These are phyloP conservation scores for Plagiodera versicolora DNA, from an alignment of 2,888 invertebrate species.

Conservation along the genomic window DNA sequence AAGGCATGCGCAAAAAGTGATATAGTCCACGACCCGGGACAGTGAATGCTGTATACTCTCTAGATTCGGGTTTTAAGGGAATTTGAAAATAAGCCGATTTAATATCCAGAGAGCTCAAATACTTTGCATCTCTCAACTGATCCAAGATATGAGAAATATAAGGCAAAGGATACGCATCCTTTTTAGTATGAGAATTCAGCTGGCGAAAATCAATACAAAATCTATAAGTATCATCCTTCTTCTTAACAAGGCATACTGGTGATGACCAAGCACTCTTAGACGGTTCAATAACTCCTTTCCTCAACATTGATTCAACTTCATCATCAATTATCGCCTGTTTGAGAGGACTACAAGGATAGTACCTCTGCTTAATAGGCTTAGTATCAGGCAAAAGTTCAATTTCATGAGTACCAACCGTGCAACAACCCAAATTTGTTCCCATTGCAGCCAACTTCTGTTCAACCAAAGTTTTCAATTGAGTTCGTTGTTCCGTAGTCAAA, in stretches of 20 bases:
- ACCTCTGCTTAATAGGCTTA: conserved; percentile 14
- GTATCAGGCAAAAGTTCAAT: background rate
- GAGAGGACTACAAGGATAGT: conserved; percentile 24
- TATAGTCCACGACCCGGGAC: too few species aligned
- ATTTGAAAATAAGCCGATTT: conserved; percentile 1
- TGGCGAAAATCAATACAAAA: too few species aligned
- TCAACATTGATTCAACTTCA: conserved; percentile 34
- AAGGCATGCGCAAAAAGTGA: too few species aligned
- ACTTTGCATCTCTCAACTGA: background rate
- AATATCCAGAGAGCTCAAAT: conserved; percentile 5
- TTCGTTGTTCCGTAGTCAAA: background rate
- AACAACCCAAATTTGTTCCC: conserved; percentile 11
- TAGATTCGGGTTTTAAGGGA: too few species aligned
- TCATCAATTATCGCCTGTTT: too few species aligned
- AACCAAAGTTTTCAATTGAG: background rate
- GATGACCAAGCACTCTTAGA: conserved; percentile 40
- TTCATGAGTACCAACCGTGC: conserved; percentile 11
- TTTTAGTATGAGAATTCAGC: too few species aligned
- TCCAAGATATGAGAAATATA: too few species aligned
- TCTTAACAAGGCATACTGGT: conserved; percentile 1
- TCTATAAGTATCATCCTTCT: too few species aligned
- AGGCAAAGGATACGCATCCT: too few species aligned
- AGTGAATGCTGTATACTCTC: too few species aligned
- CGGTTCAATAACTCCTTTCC: conserved; percentile 34
- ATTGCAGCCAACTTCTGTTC: conserved; percentile 14